Conservation (phyloP, 2,113 vertebrate species). For the Candoia aspera region DNA sequence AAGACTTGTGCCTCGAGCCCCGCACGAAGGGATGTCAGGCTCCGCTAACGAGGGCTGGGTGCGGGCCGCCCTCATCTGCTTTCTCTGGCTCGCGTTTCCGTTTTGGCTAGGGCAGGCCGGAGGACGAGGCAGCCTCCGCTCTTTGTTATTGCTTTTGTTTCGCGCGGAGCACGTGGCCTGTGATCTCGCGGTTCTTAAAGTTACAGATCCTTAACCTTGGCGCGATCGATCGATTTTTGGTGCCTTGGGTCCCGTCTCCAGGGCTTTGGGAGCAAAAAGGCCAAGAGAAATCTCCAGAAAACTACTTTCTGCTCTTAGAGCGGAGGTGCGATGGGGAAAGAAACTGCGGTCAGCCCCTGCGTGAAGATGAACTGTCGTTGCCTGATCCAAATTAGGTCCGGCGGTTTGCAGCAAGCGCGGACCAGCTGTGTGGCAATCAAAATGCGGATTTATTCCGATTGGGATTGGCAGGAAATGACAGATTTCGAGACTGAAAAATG, state of each 20-base stretch:
- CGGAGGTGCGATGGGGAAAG: not conserved
- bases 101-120: not conserved
- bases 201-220: slow-evolving; percentile 3
- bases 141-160: slow-evolving; percentile 44
- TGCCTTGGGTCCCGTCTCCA: not conserved
- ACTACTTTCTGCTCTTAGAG: not conserved
- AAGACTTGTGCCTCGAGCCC: too few species aligned
- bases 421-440: not conserved
- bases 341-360: not conserved
- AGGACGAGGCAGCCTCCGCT: not conserved
- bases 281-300: not conserved
- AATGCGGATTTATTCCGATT: not conserved
- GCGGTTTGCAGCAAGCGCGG: not conserved
- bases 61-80: not conserved
- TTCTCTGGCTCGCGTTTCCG: not conserved
- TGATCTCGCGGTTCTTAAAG: slow-evolving; percentile 23
- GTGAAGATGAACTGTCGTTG: not conserved
- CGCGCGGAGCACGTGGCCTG: slow-evolving; percentile 34
- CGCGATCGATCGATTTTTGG: not conserved
- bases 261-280: not conserved
- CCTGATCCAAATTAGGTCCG: not conserved
- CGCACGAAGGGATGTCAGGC: too few species aligned
- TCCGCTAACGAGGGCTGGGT: not conserved
- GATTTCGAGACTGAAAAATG: not conserved
- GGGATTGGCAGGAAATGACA: not conserved